Base-by-base conservation (phyloP, 2,888 invertebrate species). In the Epistrophe eligans region DNA sequence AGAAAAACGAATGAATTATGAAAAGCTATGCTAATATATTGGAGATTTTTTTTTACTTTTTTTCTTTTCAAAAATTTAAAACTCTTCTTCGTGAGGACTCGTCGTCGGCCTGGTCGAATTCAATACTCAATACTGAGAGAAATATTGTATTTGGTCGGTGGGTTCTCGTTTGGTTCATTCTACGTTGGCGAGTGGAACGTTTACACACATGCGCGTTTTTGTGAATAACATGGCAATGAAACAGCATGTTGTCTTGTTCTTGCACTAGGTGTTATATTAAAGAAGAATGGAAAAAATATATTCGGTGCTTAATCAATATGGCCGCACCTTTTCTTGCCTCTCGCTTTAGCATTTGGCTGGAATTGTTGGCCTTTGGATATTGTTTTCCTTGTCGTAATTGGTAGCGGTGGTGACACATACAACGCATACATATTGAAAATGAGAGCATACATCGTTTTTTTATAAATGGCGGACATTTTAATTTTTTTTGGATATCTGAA, bases 251-350 rank as follows among this genome's bases (percentile, higher is more conserved):
- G 55, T 87, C 76, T 52, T 71, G 4, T 28, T 57, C 60, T 70
- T 62, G 35, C n/a, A 32, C 4, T n/a, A 15, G 35, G 38, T 11
- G 40, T 11, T 52, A 15, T n/a, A 71, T 38, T 43, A 58, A 48
- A 58, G 50, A 55, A 32, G 28, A 77, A 28, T 40, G 35, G 10
- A 32, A 6, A 60, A 71, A 85, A 11, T 52, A 13, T 79, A 52
- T 50, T 82, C 38, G 43, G 81, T 35, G 83, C 76, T 79, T 76
- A 95, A 95, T 95, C 95, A 96, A 96, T 95, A 96, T 96, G 96
- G 96, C 96, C 96, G 96, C 96, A 95, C 96, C 96, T 90, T 88
- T 62, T 87, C 87, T 87, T 87, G 64, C 48, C 55, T 87, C 83
- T 83, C 83, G 55, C 66, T 83, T 79, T 66, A 32, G 0, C 79